phyloP scores from a whole-genome alignment of 2,888 invertebrate species.

The Sclerodermus sp. region DNA sequence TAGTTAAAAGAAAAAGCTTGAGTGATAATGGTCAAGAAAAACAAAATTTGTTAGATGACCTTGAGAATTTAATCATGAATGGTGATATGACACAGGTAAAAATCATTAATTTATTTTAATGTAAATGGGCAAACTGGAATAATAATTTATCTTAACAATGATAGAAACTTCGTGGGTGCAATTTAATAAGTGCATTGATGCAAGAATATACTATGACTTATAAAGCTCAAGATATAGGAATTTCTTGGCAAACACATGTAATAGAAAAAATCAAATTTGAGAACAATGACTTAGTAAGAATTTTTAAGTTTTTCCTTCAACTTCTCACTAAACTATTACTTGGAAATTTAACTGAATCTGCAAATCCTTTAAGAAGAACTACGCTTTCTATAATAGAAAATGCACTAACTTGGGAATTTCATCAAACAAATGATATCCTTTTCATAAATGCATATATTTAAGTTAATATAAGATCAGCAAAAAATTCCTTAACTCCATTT shows the following conservation, averaged over 20 bases:
- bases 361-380: conserved; percentile 67
- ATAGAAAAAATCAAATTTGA: conserved; percentile 85
- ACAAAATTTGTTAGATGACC: conserved; percentile 70
- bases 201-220: conserved; percentile 87
- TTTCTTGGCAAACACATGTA: conserved; percentile 87
- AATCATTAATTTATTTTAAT: conserved; percentile 2
- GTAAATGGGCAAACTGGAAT: neutral
- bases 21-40: conserved; percentile 73
- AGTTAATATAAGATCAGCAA: neutral
- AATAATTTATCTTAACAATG: conserved; percentile 35
- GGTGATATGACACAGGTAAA: conserved; percentile 66
- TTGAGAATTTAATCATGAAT: conserved; percentile 74
- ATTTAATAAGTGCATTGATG: conserved; percentile 79
- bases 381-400: conserved; percentile 77
- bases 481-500: conserved; percentile 41
- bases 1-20: conserved; percentile 81
- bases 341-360: conserved; percentile 60
- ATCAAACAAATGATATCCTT: conserved; percentile 65
- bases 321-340: conserved; percentile 65
- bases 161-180: conserved; percentile 82
- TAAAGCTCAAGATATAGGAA: conserved; percentile 82
- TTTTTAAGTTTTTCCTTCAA: conserved; percentile 74
- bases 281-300: conserved; percentile 74
- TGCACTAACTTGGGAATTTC: conserved; percentile 81
- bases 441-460: conserved; percentile 29